A percentile compares a stretch with the other conserved stretches of the same genome.
phyloP scores from a whole-genome alignment of 2,888 invertebrate genomes.

The Hydroisotoma schaefferi region DNA sequence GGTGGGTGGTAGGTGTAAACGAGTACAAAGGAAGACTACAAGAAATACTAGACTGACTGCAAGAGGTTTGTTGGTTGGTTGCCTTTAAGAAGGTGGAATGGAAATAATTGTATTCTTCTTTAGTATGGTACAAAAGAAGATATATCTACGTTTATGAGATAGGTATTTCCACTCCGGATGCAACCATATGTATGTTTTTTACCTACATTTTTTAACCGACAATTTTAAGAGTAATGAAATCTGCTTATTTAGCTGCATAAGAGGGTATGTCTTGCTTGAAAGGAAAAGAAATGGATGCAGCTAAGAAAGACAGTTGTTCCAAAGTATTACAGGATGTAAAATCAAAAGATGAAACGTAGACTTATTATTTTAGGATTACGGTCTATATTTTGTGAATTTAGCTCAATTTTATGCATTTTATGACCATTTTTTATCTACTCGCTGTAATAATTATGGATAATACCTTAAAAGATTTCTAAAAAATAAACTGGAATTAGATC shows the following conservation, averaged over 20 bases:
- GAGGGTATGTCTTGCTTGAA: conserved; percentile 2
- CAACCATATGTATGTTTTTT: conserved; percentile 11
- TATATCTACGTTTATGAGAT: not conserved
- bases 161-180: conserved; percentile 10
- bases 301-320: conserved; percentile 1
- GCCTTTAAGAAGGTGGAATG: not conserved
- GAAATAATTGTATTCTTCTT: not conserved
- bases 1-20: not conserved
- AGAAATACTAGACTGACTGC: not conserved
- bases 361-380: too few species aligned
- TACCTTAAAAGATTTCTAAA: too few species aligned
- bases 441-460: too few species aligned
- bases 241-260: too few species aligned
- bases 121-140: not conserved
- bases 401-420: too few species aligned
- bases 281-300: not conserved
- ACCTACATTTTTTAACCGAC: not conserved
- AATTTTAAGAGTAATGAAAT: not conserved
- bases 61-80: not conserved
- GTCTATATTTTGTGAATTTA: too few species aligned
- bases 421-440: too few species aligned
- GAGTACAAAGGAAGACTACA: conserved; percentile 4
- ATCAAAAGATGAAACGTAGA: too few species aligned
- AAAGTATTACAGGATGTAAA: too few species aligned
- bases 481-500: too few species aligned